phyloP scores from a whole-genome alignment of 2,113 vertebrate genomes.

The Mesitornis unicolor region DNA sequence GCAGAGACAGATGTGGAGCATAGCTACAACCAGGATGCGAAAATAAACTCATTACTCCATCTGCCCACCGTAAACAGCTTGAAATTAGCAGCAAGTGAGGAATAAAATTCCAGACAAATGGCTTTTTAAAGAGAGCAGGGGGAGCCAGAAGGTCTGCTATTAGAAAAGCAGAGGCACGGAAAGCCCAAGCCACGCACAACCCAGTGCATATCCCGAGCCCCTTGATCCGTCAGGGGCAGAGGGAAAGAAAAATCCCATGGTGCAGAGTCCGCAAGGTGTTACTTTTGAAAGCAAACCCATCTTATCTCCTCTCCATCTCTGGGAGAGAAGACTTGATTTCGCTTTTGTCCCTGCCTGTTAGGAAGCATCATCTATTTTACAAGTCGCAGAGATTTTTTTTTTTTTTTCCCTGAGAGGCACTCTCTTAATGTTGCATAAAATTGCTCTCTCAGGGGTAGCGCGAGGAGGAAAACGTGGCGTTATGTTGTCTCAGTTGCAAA shows the following conservation, averaged over 20 bases:
- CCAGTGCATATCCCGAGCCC: accelerated
- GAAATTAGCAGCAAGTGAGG: constrained; percentile 41
- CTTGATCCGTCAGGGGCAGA: neutral
- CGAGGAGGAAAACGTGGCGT: neutral
- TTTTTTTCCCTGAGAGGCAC: neutral
- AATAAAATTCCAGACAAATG: constrained; percentile 50
- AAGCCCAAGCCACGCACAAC: neutral
- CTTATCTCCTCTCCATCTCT: neutral
- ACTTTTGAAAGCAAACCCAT: neutral
- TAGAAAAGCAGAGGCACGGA: neutral
- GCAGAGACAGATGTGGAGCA: constrained; percentile 29
- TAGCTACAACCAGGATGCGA: constrained; percentile 33
- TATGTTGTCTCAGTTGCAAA: constrained; percentile 48
- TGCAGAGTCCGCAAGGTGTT: neutral
- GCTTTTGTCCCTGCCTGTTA: neutral
- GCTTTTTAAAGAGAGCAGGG: constrained; percentile 32
- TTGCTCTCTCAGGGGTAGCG: constrained; percentile 31
- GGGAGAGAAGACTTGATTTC: neutral
- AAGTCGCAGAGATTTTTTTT: neutral
- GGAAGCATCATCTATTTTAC: neutral
- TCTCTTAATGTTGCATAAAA: constrained; percentile 62
- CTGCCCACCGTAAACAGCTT: constrained; percentile 29
- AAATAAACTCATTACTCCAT: constrained; percentile 61
- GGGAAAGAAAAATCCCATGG: neutral
- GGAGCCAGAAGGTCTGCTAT: constrained; percentile 5